Percentiles rank a stretch among this genome's conserved stretches.
These are phyloP conservation scores for Spodoptera littoralis DNA, from an alignment of 2,888 invertebrate genomes.

Conservation along the genomic window DNA sequence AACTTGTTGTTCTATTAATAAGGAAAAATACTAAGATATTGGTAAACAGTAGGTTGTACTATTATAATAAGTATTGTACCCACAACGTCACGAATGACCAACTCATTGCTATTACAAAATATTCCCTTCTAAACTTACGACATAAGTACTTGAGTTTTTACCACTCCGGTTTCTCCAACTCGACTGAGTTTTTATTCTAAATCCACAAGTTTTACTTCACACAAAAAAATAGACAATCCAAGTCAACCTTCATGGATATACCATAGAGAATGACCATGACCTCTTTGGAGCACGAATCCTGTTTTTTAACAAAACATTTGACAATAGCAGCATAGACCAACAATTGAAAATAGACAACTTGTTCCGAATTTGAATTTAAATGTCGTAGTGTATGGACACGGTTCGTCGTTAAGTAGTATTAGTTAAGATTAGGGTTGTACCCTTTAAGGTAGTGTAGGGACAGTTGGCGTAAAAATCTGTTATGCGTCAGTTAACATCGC, in stretches of 20 bases:
- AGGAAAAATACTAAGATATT: conserved; percentile 1
- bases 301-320: conserved; percentile 30
- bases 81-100: neutral
- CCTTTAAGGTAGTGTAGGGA: conserved; percentile 25
- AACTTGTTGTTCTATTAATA: neutral
- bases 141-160: conserved; percentile 11
- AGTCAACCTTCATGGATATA: conserved; percentile 31
- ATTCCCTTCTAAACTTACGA: neutral
- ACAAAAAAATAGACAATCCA: conserved; percentile 25
- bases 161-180: conserved; percentile 19
- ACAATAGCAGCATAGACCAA: conserved; percentile 38
- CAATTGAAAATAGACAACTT: conserved; percentile 16
- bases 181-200: conserved; percentile 9
- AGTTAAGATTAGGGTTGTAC: conserved; percentile 32
- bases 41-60: neutral
- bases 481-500: conserved; percentile 62
- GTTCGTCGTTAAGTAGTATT: conserved; percentile 11
- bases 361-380: conserved; percentile 28
- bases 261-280: conserved; percentile 48
- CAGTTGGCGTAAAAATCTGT: conserved; percentile 60
- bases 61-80: neutral
- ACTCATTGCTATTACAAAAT: neutral
- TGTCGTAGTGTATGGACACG: conserved; percentile 14
- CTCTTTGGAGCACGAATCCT: conserved; percentile 34
- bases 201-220: conserved; percentile 4